Percentiles rank a stretch among this genome's conserved stretches.
phyloP scores from a whole-genome alignment of 2,113 vertebrate genomes.

The Lucifuga dentata region DNA sequence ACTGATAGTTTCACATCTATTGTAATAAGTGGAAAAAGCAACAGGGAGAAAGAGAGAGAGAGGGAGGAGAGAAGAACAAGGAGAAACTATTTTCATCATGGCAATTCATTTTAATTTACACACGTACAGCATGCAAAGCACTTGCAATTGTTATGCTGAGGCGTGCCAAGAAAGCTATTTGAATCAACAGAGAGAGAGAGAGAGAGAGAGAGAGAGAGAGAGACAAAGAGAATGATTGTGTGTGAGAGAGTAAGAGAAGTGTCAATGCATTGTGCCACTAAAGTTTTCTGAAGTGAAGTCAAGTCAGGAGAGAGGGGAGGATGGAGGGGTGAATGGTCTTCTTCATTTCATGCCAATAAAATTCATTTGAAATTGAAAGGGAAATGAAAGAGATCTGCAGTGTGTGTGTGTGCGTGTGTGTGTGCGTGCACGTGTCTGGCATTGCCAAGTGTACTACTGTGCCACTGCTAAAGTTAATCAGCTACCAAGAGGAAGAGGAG shows the following conservation, averaged over 20 bases:
- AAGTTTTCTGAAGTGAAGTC: conserved; percentile 37
- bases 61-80: neutral
- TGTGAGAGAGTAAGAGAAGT: conserved; percentile 10
- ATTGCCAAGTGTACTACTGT: conserved; percentile 58
- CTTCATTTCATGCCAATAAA: conserved; percentile 35
- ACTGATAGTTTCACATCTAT: conserved; percentile 4
- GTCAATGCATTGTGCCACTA: conserved; percentile 21
- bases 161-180: conserved; percentile 16
- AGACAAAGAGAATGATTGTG: neutral
- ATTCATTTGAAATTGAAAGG: conserved; percentile 52
- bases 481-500: conserved; percentile 36
- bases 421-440: conserved; percentile 15
- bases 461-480: conserved; percentile 28
- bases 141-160: neutral
- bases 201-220: conserved; percentile 11
- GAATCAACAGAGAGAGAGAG: conserved; percentile 1
- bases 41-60: neutral
- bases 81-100: neutral
- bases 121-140: neutral
- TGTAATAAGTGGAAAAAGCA: neutral
- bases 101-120: conserved; percentile 3
- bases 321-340: conserved; percentile 31
- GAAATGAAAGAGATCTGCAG: conserved; percentile 27
- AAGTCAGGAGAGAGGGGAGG: conserved; percentile 10
- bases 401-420: conserved; percentile 43